Conservation (phyloP, 2,888 invertebrate genomes). For the Petrophora chlorosata region DNA sequence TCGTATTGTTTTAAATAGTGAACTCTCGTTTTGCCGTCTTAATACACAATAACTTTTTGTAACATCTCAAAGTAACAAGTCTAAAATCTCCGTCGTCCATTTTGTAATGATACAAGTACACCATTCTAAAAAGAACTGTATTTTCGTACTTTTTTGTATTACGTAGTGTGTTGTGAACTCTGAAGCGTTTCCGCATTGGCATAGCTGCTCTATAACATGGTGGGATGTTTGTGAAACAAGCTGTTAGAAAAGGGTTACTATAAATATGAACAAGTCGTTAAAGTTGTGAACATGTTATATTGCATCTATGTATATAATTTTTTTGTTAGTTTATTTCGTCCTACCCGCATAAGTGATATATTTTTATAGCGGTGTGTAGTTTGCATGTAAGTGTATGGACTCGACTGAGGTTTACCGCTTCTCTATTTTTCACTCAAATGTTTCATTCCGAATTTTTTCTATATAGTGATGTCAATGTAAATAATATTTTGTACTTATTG, state of each 20-base stretch:
- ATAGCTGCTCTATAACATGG: conserved; percentile 12
- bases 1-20: not conserved
- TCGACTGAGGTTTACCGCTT: conserved; percentile 46
- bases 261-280: conserved; percentile 1
- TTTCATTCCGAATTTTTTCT: conserved; percentile 63
- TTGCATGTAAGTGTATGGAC: conserved; percentile 46
- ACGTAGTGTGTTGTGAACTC: conserved; percentile 41
- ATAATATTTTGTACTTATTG: conserved; percentile 74
- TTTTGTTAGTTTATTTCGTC: conserved; percentile 4
- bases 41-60: not conserved
- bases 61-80: not conserved
- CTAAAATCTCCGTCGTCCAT: conserved; percentile 12
- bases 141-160: conserved; percentile 38
- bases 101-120: conserved; percentile 14
- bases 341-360: conserved; percentile 19
- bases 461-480: conserved; percentile 65
- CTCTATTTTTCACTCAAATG: conserved; percentile 36
- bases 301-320: conserved; percentile 3
- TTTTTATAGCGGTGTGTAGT: conserved; percentile 21
- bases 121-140: conserved; percentile 21
- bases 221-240: conserved; percentile 2
- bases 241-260: not conserved
- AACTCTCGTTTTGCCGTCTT: not conserved
- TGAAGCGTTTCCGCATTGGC: conserved; percentile 22
- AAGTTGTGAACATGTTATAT: conserved; percentile 6